phyloP scores from a whole-genome alignment of 1,140 invertebrate genomes.

The Prorops nasuta region DNA sequence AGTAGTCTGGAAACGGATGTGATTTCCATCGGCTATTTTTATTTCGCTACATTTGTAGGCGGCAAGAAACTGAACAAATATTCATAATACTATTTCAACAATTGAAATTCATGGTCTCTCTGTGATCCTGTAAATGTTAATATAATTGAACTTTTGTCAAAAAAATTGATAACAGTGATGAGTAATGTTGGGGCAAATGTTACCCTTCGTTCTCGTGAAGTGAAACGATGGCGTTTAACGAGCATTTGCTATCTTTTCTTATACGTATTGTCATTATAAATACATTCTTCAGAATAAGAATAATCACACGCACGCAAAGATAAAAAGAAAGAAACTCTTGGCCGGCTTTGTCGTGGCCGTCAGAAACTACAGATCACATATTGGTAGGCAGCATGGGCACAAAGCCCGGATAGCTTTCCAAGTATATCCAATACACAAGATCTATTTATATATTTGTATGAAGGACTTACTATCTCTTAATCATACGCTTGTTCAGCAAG shows the following conservation, averaged over 20 bases:
- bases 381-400: slow-evolving; percentile 10
- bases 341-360: too few relatives aligned
- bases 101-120: slow-evolving; percentile 32
- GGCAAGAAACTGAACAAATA: slow-evolving; percentile 4
- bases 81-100: slow-evolving; percentile 29
- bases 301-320: too few relatives aligned
- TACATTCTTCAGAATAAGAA: too few relatives aligned
- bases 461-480: neutral
- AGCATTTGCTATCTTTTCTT: too few relatives aligned
- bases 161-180: slow-evolving; percentile 19
- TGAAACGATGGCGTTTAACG: too few relatives aligned
- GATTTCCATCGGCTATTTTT: too few relatives aligned
- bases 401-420: slow-evolving; percentile 18
- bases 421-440: slow-evolving; percentile 21
- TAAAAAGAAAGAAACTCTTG: too few relatives aligned
- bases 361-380: slow-evolving; percentile 14
- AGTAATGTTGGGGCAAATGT: too few relatives aligned
- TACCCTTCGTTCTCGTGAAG: too few relatives aligned
- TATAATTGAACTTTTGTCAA: slow-evolving; percentile 25
- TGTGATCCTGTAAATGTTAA: slow-evolving; percentile 41
- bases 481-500: slow-evolving; percentile 2
- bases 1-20: too few relatives aligned
- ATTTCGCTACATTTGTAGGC: too few relatives aligned
- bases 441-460: slow-evolving; percentile 27
- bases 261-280: too few relatives aligned